Percentiles rank a stretch among this genome's conserved stretches.
phyloP scores from a whole-genome alignment of 2,797 vertebrate genomes.

The Chromobotia macracanthus region DNA sequence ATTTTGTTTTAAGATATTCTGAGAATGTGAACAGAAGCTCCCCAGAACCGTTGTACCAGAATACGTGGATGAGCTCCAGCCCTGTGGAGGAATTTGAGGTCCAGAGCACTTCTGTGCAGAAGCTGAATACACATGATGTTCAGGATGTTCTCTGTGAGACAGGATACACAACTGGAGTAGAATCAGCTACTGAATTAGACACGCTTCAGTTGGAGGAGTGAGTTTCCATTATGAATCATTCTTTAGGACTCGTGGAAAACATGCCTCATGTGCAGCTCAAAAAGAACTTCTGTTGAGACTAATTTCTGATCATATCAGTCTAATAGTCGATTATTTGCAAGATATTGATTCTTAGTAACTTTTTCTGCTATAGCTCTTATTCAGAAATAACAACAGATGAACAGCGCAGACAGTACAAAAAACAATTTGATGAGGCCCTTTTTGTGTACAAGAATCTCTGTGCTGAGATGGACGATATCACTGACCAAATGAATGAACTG shows the following conservation, averaged over 20 bases:
- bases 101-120: constrained; percentile 55
- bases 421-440: constrained; percentile 80
- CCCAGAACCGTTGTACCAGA: constrained; percentile 57
- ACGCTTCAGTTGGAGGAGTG: constrained; percentile 59
- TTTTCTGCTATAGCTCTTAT: constrained; percentile 71
- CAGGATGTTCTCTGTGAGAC: constrained; percentile 81
- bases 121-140: constrained; percentile 30
- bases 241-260: background rate
- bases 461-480: constrained; percentile 80
- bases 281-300: background rate
- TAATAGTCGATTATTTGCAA: background rate
- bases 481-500: constrained; percentile 81
- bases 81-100: constrained; percentile 63
- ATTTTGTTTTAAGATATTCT: constrained; percentile 44
- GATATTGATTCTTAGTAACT: constrained; percentile 6
- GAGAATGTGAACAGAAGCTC: constrained; percentile 41
- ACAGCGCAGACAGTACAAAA: constrained; percentile 78
- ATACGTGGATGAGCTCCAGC: constrained; percentile 61
- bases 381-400: constrained; percentile 79
- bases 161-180: constrained; percentile 81
- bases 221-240: constrained; percentile 6
- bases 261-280: background rate
- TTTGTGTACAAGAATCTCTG: constrained; percentile 80
- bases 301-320: background rate
- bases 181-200: constrained; percentile 79